A percentile compares a stretch with the other conserved stretches of the same genome.
phyloP scores from a whole-genome alignment of 35 echinoderm and acorn worm species.

The Diadema setosum region DNA sequence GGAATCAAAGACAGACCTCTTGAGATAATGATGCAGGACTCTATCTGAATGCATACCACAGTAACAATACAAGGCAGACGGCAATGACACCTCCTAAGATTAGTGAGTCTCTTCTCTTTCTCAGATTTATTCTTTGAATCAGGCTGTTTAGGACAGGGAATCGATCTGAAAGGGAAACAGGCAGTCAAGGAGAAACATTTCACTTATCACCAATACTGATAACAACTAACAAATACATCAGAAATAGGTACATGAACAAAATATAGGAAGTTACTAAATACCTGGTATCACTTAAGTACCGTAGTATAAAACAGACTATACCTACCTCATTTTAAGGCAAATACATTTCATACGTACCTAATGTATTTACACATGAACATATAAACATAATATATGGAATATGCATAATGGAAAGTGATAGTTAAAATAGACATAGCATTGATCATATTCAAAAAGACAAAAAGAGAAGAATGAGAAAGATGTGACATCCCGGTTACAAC shows the following conservation, averaged over 20 bases:
- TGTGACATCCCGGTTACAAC: not conserved
- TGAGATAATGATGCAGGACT: not conserved
- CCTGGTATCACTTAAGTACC: not conserved
- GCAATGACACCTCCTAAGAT: slow-evolving; percentile 94
- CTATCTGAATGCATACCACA: slow-evolving; percentile 87
- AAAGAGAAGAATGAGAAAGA: not conserved
- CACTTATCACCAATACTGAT: too few relatives aligned
- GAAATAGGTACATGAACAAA: too few relatives aligned
- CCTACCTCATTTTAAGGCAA: not conserved
- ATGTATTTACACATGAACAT: not conserved
- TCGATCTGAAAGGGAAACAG: slow-evolving; percentile 53
- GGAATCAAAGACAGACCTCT: not conserved
- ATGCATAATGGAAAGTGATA: not conserved
- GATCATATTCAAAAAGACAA: not conserved
- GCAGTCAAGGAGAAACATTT: not conserved
- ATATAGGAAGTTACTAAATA: not conserved
- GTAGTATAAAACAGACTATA: not conserved
- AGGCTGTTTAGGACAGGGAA: slow-evolving; percentile 94
- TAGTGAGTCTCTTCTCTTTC: slow-evolving; percentile 88
- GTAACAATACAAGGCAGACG: slow-evolving; percentile 73
- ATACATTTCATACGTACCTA: not conserved
- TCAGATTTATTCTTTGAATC: slow-evolving; percentile 88
- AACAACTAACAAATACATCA: too few relatives aligned
- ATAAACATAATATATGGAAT: not conserved
- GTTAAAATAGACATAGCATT: not conserved